Conservation (phyloP, 2,888 invertebrate species). For the Glomeris marginata region DNA sequence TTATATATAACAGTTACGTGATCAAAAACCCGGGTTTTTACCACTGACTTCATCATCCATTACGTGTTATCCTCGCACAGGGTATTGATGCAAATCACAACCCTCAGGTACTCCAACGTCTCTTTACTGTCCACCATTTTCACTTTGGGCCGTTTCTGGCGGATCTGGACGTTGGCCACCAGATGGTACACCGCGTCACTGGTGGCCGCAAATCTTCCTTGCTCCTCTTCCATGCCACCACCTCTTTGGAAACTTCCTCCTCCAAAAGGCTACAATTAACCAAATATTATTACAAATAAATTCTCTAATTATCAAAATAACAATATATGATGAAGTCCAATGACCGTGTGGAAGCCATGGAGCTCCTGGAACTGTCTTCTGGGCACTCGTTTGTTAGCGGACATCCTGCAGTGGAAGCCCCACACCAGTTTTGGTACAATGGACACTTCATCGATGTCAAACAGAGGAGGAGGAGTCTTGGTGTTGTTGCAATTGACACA, state of each 20-base stretch:
- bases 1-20: too few relatives aligned
- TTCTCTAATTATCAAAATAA: neutral
- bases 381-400: constrained; percentile 20
- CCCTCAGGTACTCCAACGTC: constrained; percentile 15
- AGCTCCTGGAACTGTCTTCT: constrained; percentile 24
- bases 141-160: constrained; percentile 19
- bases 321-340: neutral
- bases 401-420: constrained; percentile 25
- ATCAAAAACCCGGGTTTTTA: too few relatives aligned
- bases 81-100: constrained; percentile 25
- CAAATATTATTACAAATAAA: neutral
- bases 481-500: neutral
- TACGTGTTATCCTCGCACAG: constrained; percentile 25
- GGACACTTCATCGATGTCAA: constrained; percentile 20
- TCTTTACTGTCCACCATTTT: constrained; percentile 19
- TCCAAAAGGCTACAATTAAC: constrained; percentile 22
- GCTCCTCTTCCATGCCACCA: constrained; percentile 20
- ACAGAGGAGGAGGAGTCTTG: constrained; percentile 16
- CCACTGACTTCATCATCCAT: too few relatives aligned
- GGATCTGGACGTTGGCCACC: constrained; percentile 24
- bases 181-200: constrained; percentile 26
- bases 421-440: constrained; percentile 23
- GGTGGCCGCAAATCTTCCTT: constrained; percentile 25
- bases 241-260: constrained; percentile 25
- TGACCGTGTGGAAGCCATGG: constrained; percentile 24